A percentile compares a stretch with the other conserved stretches of the same genome.
Conservation (phyloP, 2,888 invertebrate species). For the Strigamia transsilvanica region DNA sequence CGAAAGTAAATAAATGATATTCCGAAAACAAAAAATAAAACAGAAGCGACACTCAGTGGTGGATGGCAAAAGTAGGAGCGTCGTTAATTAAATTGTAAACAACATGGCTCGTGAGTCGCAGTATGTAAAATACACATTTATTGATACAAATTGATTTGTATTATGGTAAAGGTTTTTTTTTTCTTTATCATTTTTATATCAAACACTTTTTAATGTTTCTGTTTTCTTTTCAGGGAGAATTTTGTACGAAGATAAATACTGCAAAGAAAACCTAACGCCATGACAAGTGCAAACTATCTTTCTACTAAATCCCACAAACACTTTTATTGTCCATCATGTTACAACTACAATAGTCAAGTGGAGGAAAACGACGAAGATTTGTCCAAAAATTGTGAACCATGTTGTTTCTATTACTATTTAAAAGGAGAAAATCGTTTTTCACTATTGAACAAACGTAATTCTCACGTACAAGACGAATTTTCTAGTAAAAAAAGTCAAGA, state of each 20-base stretch:
- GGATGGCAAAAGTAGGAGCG: neutral
- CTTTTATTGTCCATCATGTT: neutral
- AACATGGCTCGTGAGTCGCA: too few relatives aligned
- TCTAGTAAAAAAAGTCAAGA: too few relatives aligned
- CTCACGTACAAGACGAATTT: too few relatives aligned
- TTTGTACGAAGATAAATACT: too few relatives aligned
- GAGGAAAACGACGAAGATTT: neutral
- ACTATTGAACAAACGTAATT: neutral
- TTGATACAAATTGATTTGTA: too few relatives aligned
- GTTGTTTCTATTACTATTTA: neutral
- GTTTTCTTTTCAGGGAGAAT: too few relatives aligned
- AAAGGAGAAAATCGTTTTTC: neutral
- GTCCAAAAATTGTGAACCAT: neutral
- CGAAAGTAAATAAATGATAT: too few relatives aligned
- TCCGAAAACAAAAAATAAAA: neutral
- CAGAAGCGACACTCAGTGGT: neutral
- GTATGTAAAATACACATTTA: too few relatives aligned
- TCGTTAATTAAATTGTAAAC: neutral
- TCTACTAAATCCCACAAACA: too few relatives aligned
- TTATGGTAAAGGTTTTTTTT: too few relatives aligned
- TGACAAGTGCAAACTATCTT: neutral
- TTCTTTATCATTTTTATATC: too few relatives aligned
- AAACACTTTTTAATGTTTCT: too few relatives aligned
- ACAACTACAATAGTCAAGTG: neutral
- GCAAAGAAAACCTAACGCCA: neutral